phyloP scores from a whole-genome alignment of 1,140 invertebrate species.

The Anoplolepis gracilipes region DNA sequence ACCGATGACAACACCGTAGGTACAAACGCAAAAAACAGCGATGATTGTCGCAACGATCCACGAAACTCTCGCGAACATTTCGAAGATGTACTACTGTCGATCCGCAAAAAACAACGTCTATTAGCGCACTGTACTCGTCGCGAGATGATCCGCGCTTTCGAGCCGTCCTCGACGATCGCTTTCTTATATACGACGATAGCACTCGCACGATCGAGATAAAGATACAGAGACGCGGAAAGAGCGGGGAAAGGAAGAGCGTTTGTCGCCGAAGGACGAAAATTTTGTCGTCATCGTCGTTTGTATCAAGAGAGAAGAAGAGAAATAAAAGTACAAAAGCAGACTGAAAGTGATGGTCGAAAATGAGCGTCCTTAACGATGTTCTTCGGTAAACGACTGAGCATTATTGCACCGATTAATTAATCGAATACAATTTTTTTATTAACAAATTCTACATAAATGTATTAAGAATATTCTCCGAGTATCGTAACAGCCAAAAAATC shows the following conservation, averaged over 20 bases:
- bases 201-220: slow-evolving; percentile 5
- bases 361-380: background rate
- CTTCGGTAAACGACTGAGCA: background rate
- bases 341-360: background rate
- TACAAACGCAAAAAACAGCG: slow-evolving; percentile 8
- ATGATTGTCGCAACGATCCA: background rate
- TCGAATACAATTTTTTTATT: background rate
- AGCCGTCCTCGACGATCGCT: slow-evolving; percentile 6
- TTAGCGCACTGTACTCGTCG: background rate
- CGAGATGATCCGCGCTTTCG: slow-evolving; percentile 22
- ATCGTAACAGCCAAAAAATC: background rate
- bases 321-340: background rate
- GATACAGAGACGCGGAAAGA: background rate
- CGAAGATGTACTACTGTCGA: background rate
- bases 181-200: slow-evolving; percentile 52
- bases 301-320: background rate
- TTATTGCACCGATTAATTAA: background rate
- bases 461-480: background rate
- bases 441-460: background rate
- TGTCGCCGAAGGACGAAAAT: slow-evolving; percentile 34
- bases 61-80: slow-evolving; percentile 30
- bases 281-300: background rate
- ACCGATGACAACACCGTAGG: too few species aligned
- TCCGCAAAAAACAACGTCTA: slow-evolving; percentile 5
- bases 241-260: slow-evolving; percentile 24